These are phyloP conservation scores for Garrulus glandarius DNA, from an alignment of 2,797 vertebrate species.

Conservation along the genomic window DNA sequence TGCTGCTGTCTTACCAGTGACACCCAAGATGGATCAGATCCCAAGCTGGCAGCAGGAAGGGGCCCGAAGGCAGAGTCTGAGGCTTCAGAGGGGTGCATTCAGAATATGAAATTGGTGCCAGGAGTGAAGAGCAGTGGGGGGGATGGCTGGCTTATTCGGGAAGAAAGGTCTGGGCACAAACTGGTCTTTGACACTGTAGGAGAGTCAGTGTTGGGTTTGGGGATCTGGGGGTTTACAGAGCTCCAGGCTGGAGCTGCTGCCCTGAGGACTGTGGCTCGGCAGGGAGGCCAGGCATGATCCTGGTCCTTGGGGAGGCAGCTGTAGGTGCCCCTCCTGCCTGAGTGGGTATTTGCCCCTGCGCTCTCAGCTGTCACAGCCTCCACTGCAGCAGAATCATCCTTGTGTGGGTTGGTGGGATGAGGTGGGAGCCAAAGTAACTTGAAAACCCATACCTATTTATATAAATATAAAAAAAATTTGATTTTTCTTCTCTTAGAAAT, in stretches of 20 bases:
- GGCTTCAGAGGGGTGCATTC: constrained; percentile 18
- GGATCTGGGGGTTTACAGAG: not conserved
- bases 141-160: not conserved
- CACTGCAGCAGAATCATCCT: constrained; percentile 29
- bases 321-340: not conserved
- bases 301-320: not conserved
- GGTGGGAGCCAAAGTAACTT: constrained; percentile 11
- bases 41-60: not conserved
- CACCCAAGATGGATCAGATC: not conserved
- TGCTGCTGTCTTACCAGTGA: not conserved
- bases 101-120: not conserved
- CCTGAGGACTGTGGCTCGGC: rapidly evolving
- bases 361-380: constrained; percentile 16
- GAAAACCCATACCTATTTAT: constrained; percentile 23
- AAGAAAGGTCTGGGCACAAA: not conserved
- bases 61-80: not conserved
- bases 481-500: constrained; percentile 48
- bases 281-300: rapidly evolving
- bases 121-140: not conserved
- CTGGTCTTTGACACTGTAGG: not conserved
- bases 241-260: not conserved
- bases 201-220: not conserved
- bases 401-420: constrained; percentile 40
- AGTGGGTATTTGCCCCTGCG: constrained; percentile 19
- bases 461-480: not conserved